Evolutionary conservation across 2,113 vertebrate species (phyloP), one percentile per base, ranked within the genome.

Genomic region (Corythornis madagascariensis): DNA sequence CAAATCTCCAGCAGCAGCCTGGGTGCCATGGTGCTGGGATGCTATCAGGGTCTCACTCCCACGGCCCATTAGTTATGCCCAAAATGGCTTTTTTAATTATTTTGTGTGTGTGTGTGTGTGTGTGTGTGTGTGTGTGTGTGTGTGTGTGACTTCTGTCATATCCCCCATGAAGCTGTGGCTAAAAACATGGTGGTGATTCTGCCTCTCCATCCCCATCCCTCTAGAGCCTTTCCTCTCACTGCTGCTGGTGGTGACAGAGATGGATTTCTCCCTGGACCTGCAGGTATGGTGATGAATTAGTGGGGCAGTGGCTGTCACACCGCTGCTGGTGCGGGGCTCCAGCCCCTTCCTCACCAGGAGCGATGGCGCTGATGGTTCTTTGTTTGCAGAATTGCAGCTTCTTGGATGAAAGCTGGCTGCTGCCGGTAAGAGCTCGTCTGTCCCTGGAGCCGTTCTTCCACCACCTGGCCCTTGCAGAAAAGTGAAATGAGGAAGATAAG

Each of bases 391-490:
- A 98, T 40, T 98, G 98, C 95, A 98, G 98, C 95, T 98, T 98
- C 95, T 96, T 98, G 95, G 98, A 98, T 5, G 96, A 98, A 91
- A 98, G 98, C 83, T 99, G 98, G 98, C 96, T 98, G 70, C 95
- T 98, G 77, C 98, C 96, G 53, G 98, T 98, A 97, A 98, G 94
- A 90, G 59, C 56, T 53, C 35, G 1, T 8, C 4, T 29, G 45
- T 65, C 10, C 40, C 11, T 7, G 0, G 75, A 70, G 92, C 71
- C 0, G 0, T 53, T 78, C 42, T 88, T 42, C 71, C 0, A 0
- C 89, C 33, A 10, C 33, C 71, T 40, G 47, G 84, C 71, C 67
- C 60, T 85, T 3, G 1, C 64, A 61, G 82, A 8, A 10, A 61
- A 77, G 35, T 40, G 43, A n/a, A 29, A 83, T 3, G 26, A 66